Conservation (phyloP, 1,140 invertebrate genomes). For the Rhynchophorus ferrugineus region DNA sequence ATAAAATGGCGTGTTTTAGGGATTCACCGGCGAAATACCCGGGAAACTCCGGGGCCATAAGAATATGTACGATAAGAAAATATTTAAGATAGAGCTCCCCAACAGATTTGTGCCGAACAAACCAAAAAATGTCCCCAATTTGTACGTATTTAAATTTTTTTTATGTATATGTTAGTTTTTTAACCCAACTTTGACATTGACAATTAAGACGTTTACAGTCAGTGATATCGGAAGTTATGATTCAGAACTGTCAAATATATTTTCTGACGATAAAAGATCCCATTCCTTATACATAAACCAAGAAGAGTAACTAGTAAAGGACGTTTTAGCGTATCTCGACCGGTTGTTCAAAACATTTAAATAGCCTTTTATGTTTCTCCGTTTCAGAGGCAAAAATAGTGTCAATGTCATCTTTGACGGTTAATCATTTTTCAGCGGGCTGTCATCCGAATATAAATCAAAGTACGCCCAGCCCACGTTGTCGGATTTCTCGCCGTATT, state of each 20-base stretch:
- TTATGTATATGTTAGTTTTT: too few relatives aligned
- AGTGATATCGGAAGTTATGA: too few relatives aligned
- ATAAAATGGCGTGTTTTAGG: conserved; percentile 1
- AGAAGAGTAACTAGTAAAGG: too few relatives aligned
- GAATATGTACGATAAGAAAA: conserved; percentile 14
- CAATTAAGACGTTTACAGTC: too few relatives aligned
- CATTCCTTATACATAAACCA: too few relatives aligned
- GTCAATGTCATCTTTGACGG: too few relatives aligned
- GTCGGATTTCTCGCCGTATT: conserved; percentile 29
- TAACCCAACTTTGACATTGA: too few relatives aligned
- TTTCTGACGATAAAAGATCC: too few relatives aligned
- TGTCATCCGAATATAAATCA: conserved; percentile 28
- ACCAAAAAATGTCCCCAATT: conserved; percentile 24
- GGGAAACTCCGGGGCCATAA: conserved; percentile 2
- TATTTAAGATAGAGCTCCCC: conserved; percentile 13
- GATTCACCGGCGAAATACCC: conserved; percentile 8
- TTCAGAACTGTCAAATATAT: too few relatives aligned
- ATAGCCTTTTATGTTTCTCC: too few relatives aligned
- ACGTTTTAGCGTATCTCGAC: too few relatives aligned
- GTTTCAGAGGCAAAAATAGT: too few relatives aligned
- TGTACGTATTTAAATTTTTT: conserved; percentile 28
- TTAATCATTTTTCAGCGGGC: conserved; percentile 31
- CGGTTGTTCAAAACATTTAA: background rate
- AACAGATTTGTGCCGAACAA: conserved; percentile 15
- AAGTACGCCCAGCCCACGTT: conserved; percentile 29